A percentile compares a stretch with the other conserved stretches of the same genome.
Conservation (phyloP, 2,888 invertebrate genomes). For the Hypomecis punctinalis region DNA sequence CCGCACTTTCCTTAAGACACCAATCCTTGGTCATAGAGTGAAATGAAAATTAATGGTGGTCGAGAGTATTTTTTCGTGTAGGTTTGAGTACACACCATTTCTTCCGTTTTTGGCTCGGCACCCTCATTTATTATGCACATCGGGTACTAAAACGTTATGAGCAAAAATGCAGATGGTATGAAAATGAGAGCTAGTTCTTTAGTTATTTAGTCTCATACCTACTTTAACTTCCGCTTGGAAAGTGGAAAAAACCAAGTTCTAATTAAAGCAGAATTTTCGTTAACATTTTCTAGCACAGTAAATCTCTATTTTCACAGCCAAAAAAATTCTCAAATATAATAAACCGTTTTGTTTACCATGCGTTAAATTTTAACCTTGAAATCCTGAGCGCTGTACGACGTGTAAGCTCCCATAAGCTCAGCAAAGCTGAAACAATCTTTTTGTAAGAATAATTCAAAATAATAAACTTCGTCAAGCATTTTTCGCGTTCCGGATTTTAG, state of each 20-base stretch:
- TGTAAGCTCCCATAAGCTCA: slow-evolving; percentile 5
- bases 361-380: not conserved
- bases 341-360: not conserved
- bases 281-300: too few species aligned
- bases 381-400: not conserved
- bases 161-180: slow-evolving; percentile 69
- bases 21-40: slow-evolving; percentile 74
- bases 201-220: not conserved
- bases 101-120: slow-evolving; percentile 77
- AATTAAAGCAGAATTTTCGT: slow-evolving; percentile 12
- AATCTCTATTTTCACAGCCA: too few species aligned
- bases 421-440: slow-evolving; percentile 7
- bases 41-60: slow-evolving; percentile 83
- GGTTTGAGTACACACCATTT: slow-evolving; percentile 83
- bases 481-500: slow-evolving; percentile 39
- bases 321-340: not conserved
- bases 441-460: slow-evolving; percentile 37
- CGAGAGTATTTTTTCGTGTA: slow-evolving; percentile 83
- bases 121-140: slow-evolving; percentile 82
- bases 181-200: slow-evolving; percentile 36
- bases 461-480: slow-evolving; percentile 38
- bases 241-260: slow-evolving; percentile 22
- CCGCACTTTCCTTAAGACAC: slow-evolving; percentile 72
- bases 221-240: slow-evolving; percentile 46
- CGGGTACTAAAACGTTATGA: slow-evolving; percentile 62